Evolutionary conservation across 2,888 invertebrate genomes (phyloP), one percentile per base, ranked within the genome.

Genomic region (Acronicta alni): DNA sequence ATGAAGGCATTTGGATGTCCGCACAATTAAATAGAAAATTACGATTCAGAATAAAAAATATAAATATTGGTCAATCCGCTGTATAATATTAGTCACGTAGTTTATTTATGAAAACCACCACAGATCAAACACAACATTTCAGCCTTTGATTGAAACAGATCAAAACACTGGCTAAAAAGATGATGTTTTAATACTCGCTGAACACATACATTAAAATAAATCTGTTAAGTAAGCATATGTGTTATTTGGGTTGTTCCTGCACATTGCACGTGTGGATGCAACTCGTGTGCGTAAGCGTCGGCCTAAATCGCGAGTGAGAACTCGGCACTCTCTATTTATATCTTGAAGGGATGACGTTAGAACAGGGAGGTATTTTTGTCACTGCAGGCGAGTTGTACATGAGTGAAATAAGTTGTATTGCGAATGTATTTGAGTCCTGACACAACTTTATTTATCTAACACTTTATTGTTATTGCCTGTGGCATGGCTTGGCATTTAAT

Each of bases 301-400:
- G 88, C 89, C 88, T 83, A 84, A 85, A 89, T 89, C 81, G 83
- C 84, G 80, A 79, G 85, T 85, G 30, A 30, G 30, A 30, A 86
- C 84, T 81, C 48, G 67, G 79, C 69, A 47, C 60, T 58, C 72
- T 85, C 89, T 90, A 90, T 85, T 88, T 82, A 87, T 89, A 90
- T 77, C 67, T 72, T 74, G 83, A 74, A 83, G 83, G 75, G 81
- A 87, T 88, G 86, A 86, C 85, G 88, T 79, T 82, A 70, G 66
- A 70, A 76, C 69, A 67, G 72, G 72, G 67, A 72, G 75, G 67
- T 87, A 87, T 88, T 88, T 88, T 80, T 80, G 84, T 85, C 80
- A 56, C 67, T 59, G 63, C 65, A 62, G 55, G 53, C 51, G 44
- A 53, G 55, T 63, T 54, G 38, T 66, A 62, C 51, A 57, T 57